Conservation (phyloP, 2,888 invertebrate genomes). For the Bembecia ichneumoniformis region DNA sequence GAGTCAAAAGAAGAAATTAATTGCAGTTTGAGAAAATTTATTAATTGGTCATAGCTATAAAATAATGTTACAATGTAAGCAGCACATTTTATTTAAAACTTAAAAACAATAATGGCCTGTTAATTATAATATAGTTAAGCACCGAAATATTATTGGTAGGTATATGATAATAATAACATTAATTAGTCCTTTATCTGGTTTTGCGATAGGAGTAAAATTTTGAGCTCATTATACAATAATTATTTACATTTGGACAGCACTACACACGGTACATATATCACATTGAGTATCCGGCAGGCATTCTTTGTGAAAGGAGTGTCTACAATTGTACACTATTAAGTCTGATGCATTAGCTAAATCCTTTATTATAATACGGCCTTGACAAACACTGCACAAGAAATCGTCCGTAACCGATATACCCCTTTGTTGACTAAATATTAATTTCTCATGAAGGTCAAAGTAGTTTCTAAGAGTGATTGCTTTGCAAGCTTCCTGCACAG, state of each 20-base stretch:
- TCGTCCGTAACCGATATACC: slow-evolving; percentile 84
- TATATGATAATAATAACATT: slow-evolving; percentile 6
- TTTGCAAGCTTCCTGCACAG: slow-evolving; percentile 91
- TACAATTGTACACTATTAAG: slow-evolving; percentile 87
- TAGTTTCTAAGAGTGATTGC: slow-evolving; percentile 92
- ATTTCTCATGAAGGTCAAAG: slow-evolving; percentile 86
- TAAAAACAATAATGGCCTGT: slow-evolving; percentile 42
- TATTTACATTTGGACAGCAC: slow-evolving; percentile 58
- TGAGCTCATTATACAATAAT: slow-evolving; percentile 1
- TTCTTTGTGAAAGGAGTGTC: slow-evolving; percentile 89
- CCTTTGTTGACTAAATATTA: slow-evolving; percentile 82
- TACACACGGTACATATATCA: slow-evolving; percentile 46
- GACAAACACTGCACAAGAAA: slow-evolving; percentile 84
- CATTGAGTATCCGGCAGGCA: slow-evolving; percentile 76
- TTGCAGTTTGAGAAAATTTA: too few relatives aligned
- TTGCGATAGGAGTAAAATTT: too few relatives aligned
- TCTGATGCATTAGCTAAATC: slow-evolving; percentile 80
- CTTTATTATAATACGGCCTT: slow-evolving; percentile 80
- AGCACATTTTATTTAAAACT: too few relatives aligned
- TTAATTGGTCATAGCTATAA: too few relatives aligned
- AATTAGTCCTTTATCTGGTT: too few relatives aligned
- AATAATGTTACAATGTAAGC: too few relatives aligned
- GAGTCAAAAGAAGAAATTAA: too few relatives aligned
- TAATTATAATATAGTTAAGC: slow-evolving; percentile 54
- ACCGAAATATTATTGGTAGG: slow-evolving; percentile 27